Conservation (phyloP, 2,797 vertebrate species). For the Centropyge bicolor region DNA sequence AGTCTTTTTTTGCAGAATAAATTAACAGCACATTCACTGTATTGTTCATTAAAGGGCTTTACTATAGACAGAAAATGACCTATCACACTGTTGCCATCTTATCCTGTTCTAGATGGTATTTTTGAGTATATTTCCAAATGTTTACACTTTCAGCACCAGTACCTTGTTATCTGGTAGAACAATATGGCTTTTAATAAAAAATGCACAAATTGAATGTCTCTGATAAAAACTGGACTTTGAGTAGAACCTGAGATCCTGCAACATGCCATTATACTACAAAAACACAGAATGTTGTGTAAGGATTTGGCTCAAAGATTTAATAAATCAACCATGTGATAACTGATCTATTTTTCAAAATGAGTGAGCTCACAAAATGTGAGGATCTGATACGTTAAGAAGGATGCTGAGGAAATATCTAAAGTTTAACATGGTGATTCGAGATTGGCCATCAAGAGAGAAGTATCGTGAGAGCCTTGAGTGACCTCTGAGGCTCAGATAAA, state of each 20-base stretch:
- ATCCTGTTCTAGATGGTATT: conserved; percentile 29
- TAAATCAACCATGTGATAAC: not conserved
- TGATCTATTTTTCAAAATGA: conserved; percentile 7
- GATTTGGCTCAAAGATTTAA: conserved; percentile 34
- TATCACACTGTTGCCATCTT: conserved; percentile 26
- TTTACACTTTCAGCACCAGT: conserved; percentile 57
- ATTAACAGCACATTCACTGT: conserved; percentile 75
- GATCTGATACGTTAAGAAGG: conserved; percentile 4
- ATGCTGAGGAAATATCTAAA: conserved; percentile 21
- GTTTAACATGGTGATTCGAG: conserved; percentile 7
- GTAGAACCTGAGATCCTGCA: conserved; percentile 74
- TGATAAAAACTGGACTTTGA: conserved; percentile 34
- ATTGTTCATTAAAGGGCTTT: conserved; percentile 60
- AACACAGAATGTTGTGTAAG: conserved; percentile 23
- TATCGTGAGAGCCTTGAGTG: not conserved
- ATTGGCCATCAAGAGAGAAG: not conserved
- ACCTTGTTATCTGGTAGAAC: conserved; percentile 47
- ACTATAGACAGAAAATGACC: conserved; percentile 39
- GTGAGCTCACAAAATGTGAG: conserved; percentile 16
- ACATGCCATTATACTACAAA: conserved; percentile 9
- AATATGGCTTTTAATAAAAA: conserved; percentile 66
- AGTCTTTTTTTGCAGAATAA: conserved; percentile 69
- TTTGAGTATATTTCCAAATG: conserved; percentile 39
- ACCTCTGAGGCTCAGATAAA: conserved; percentile 24
- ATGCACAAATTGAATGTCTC: conserved; percentile 46